A percentile compares a stretch with the other conserved stretches of the same genome.
Conservation (phyloP, 2,888 invertebrate genomes). For the Escarpia spicata region DNA sequence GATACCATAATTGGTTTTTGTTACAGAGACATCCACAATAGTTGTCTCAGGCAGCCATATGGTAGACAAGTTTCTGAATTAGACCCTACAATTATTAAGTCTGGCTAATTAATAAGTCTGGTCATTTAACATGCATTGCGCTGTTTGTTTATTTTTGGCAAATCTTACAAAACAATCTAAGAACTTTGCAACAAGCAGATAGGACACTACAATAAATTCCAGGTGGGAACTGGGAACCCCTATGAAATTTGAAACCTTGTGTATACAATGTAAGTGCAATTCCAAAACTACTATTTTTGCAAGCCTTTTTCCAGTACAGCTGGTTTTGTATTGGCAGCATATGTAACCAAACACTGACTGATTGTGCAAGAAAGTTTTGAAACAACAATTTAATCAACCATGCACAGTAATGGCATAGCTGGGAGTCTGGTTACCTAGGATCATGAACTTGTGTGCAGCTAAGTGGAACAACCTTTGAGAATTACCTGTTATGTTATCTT, state of each 20-base stretch:
- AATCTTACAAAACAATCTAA: neutral
- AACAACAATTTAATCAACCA: slow-evolving; percentile 5
- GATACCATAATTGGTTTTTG: neutral
- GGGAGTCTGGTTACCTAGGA: neutral
- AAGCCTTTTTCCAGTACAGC: neutral
- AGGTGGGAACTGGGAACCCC: neutral
- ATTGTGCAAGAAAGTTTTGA: neutral
- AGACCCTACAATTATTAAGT: neutral
- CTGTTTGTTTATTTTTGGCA: neutral
- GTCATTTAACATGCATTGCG: neutral
- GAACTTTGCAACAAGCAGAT: neutral
- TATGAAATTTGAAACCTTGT: neutral
- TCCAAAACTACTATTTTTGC: neutral
- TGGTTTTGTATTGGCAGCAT: neutral
- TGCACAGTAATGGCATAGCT: neutral
- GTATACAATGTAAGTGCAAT: neutral
- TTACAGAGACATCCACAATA: neutral
- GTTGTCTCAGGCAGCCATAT: neutral
- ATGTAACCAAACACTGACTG: neutral
- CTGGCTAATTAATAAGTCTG: neutral
- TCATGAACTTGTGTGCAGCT: neutral
- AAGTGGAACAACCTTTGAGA: neutral
- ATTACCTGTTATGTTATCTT: slow-evolving; percentile 8
- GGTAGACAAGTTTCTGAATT: neutral
- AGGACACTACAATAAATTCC: neutral